Percentiles rank a stretch among this genome's conserved stretches.
phyloP scores from a whole-genome alignment of 2,113 vertebrate species.

The Connochaetes taurinus region DNA sequence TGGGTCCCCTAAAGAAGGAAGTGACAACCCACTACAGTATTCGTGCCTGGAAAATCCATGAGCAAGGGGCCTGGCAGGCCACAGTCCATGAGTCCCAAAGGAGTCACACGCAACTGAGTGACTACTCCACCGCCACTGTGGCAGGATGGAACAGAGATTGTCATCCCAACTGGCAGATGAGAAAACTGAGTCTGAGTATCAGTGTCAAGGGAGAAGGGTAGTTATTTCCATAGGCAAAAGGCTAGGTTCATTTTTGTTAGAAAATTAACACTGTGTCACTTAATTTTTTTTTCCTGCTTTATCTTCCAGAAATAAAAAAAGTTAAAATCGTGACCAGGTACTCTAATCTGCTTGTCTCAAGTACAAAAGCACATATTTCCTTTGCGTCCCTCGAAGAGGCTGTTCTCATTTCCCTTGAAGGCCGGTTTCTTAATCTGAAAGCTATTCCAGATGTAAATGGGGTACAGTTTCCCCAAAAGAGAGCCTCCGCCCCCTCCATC shows the following conservation, averaged over 20 bases:
- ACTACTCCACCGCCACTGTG: background rate
- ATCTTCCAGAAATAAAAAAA: background rate
- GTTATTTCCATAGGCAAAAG: background rate
- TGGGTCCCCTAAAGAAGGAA: background rate
- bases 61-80: background rate
- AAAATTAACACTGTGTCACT: background rate
- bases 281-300: background rate
- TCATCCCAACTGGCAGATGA: background rate
- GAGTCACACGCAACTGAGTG: background rate
- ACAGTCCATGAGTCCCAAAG: background rate
- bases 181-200: background rate
- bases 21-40: background rate
- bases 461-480: slow-evolving; percentile 21
- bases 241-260: background rate
- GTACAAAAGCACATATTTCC: background rate
- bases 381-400: background rate
- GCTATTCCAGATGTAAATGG: slow-evolving; percentile 13
- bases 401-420: background rate
- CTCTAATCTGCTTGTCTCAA: background rate
- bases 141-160: background rate
- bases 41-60: background rate
- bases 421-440: background rate
- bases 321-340: background rate
- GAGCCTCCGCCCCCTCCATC: background rate
- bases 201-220: background rate